phyloP scores from a whole-genome alignment of 2,797 vertebrate genomes.

The Balearica regulorum region DNA sequence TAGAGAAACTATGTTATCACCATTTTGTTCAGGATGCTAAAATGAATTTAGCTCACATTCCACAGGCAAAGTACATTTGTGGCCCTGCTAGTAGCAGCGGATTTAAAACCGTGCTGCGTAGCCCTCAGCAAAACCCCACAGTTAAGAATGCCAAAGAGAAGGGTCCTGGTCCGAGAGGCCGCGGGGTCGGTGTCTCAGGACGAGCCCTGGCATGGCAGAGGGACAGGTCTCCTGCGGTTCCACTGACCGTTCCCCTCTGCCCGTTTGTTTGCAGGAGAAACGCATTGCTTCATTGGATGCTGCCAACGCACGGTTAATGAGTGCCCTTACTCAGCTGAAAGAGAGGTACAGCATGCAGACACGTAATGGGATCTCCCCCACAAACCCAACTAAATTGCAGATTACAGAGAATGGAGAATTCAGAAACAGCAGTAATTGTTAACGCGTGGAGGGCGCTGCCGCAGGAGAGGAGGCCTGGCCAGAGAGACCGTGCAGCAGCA shows the following conservation, averaged over 20 bases:
- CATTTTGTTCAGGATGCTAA: neutral
- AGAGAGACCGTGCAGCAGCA: slow-evolving; percentile 59
- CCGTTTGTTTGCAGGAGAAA: slow-evolving; percentile 84
- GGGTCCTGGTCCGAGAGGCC: neutral
- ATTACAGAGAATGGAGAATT: slow-evolving; percentile 99
- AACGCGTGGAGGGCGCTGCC: slow-evolving; percentile 68
- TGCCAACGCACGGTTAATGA: slow-evolving; percentile 95
- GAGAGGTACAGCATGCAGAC: slow-evolving; percentile 99
- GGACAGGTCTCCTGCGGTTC: neutral
- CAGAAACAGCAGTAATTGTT: slow-evolving; percentile 98
- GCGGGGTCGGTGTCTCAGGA: neutral
- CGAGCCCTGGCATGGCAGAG: neutral
- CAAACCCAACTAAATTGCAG: slow-evolving; percentile 98
- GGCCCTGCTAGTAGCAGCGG: neutral
- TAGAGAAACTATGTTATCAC: neutral
- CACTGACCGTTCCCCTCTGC: neutral
- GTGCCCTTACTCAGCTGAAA: slow-evolving; percentile 96
- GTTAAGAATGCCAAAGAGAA: neutral
- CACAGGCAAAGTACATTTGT: neutral
- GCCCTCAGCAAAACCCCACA: neutral
- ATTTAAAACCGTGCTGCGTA: neutral
- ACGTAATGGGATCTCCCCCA: slow-evolving; percentile 98
- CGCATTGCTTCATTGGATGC: slow-evolving; percentile 95
- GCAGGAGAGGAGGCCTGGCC: slow-evolving; percentile 65
- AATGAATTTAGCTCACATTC: neutral